phyloP scores from a whole-genome alignment of 2,113 vertebrate species.

The Lophura nycthemera region DNA sequence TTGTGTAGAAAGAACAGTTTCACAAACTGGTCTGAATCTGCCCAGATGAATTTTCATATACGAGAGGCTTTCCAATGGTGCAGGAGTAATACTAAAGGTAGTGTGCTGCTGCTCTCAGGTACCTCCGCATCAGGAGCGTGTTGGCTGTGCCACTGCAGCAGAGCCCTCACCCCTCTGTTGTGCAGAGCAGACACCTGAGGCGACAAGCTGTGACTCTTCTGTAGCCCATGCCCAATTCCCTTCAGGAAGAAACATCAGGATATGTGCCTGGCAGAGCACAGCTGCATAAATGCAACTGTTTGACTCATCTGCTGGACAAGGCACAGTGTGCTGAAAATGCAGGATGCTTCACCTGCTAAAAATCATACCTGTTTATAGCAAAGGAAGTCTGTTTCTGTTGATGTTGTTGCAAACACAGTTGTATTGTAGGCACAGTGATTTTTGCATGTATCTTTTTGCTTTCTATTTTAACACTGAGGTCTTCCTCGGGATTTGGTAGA shows the following conservation, averaged over 20 bases:
- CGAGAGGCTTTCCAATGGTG: not conserved
- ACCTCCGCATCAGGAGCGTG: rapidly evolving
- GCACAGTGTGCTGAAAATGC: not conserved
- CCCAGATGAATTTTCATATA: not conserved
- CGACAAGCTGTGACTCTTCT: not conserved
- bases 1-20: not conserved
- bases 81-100: not conserved
- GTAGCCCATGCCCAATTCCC: not conserved
- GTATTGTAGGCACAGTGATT: not conserved
- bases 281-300: not conserved
- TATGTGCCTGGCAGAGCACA: not conserved
- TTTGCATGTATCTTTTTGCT: not conserved
- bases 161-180: not conserved
- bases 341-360: not conserved
- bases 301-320: not conserved
- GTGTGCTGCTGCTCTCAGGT: not conserved
- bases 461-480: not conserved
- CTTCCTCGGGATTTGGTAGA: not conserved
- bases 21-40: not conserved
- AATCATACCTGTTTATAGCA: not conserved
- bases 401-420: not conserved
- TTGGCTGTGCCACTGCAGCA: not conserved
- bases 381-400: not conserved
- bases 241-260: not conserved
- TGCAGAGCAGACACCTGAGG: not conserved